Conservation (phyloP, 2,888 invertebrate genomes). For the Epistrophe eligans region DNA sequence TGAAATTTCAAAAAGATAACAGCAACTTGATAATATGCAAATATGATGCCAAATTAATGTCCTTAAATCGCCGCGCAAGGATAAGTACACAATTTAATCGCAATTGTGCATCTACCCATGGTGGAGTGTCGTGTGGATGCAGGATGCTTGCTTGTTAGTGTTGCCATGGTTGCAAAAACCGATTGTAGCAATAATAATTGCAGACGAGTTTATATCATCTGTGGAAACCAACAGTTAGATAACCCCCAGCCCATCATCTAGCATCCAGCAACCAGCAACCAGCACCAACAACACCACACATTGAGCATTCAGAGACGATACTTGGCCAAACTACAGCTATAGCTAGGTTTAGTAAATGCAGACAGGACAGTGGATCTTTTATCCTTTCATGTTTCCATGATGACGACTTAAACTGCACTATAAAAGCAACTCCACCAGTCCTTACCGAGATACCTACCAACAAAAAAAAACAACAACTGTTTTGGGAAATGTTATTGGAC, state of each 20-base stretch:
- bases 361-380: conserved; percentile 26
- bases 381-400: conserved; percentile 53
- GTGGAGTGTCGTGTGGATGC: neutral
- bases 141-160: conserved; percentile 7
- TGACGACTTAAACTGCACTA: conserved; percentile 44
- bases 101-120: conserved; percentile 51
- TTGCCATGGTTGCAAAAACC: conserved; percentile 7
- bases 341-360: neutral
- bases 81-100: conserved; percentile 75
- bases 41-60: conserved; percentile 75
- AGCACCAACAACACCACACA: no score
- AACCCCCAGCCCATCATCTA: neutral
- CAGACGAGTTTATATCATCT: conserved; percentile 11
- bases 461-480: neutral
- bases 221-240: conserved; percentile 19
- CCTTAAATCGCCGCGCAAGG: conserved; percentile 69
- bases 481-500: conserved; percentile 22
- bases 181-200: conserved; percentile 19
- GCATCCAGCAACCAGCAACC: no score
- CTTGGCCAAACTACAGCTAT: no score
- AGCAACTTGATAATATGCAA: conserved; percentile 74
- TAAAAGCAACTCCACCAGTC: conserved; percentile 15
- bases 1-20: conserved; percentile 67
- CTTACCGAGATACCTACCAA: no score
- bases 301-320: neutral